Percentiles rank a stretch among this genome's conserved stretches.
phyloP scores from a whole-genome alignment of 92 coral and sea anemone genomes.

The Palythoa caribaeorum region DNA sequence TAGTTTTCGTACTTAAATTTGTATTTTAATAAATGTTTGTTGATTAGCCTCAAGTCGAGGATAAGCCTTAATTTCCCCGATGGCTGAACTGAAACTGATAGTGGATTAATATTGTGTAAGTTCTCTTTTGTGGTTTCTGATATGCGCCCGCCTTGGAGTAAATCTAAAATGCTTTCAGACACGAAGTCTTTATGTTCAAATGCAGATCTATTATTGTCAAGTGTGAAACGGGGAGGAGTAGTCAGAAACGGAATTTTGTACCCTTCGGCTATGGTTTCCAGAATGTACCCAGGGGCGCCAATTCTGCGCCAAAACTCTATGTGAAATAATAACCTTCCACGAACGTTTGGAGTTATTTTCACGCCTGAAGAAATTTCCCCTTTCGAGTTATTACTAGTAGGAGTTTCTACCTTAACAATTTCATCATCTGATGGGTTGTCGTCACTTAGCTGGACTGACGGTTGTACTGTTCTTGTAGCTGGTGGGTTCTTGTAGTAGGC shows the following conservation, averaged over 20 bases:
- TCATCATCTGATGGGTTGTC: neutral
- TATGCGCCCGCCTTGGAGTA: neutral
- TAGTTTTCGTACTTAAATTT: slow-evolving; percentile 25
- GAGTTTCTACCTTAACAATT: slow-evolving; percentile 9
- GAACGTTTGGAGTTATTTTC: slow-evolving; percentile 23
- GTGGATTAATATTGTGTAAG: slow-evolving; percentile 10
- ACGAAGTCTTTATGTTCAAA: slow-evolving; percentile 20
- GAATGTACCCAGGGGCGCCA: slow-evolving; percentile 26
- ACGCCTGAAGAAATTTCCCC: slow-evolving; percentile 8
- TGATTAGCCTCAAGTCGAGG: neutral
- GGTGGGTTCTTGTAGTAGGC: neutral
- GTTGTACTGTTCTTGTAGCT: neutral
- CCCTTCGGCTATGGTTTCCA: slow-evolving; percentile 28
- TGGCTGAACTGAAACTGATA: slow-evolving; percentile 4
- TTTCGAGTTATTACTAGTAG: neutral
- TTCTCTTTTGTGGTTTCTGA: neutral
- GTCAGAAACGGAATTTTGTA: slow-evolving; percentile 48
- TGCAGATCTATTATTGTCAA: slow-evolving; percentile 32
- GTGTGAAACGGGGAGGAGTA: slow-evolving; percentile 31
- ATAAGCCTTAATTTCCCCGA: slow-evolving; percentile 27
- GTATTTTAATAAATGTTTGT: neutral
- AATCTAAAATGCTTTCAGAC: neutral
- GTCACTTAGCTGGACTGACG: neutral
- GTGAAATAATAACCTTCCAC: slow-evolving; percentile 36
- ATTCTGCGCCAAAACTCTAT: slow-evolving; percentile 37